Percentiles rank a stretch among this genome's conserved stretches.
Evolutionary conservation across 2,797 vertebrate genomes (phyloP).

Genomic region (Atherinosoma microstoma): DNA sequence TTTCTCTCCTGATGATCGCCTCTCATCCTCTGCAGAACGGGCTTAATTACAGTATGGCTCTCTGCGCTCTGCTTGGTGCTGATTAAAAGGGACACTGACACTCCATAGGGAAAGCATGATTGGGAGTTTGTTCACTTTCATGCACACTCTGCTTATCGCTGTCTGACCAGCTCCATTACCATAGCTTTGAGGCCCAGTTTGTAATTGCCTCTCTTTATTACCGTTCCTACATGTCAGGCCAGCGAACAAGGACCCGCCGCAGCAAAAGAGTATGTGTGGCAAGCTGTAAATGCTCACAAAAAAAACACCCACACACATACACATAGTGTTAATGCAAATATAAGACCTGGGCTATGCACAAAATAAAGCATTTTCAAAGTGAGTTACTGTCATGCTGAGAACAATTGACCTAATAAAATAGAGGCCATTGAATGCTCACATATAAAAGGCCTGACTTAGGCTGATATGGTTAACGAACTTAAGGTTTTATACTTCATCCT

Average conservation of each 20-base stretch:
- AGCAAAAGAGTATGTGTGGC: constrained; percentile 45
- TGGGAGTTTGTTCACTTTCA: constrained; percentile 77
- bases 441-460: constrained; percentile 27
- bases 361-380: constrained; percentile 46
- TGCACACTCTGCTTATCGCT: constrained; percentile 76
- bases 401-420: constrained; percentile 47
- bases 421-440: constrained; percentile 24
- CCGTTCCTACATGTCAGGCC: constrained; percentile 72
- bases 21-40: constrained; percentile 66
- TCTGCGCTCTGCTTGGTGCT: constrained; percentile 68
- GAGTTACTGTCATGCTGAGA: constrained; percentile 26
- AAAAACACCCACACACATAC: background rate
- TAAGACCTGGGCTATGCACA: constrained; percentile 18
- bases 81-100: constrained; percentile 79
- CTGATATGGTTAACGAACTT: constrained; percentile 26
- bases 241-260: constrained; percentile 61
- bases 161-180: constrained; percentile 77
- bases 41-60: constrained; percentile 75
- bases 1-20: constrained; percentile 69
- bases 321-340: constrained; percentile 31
- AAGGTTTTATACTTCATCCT: constrained; percentile 22
- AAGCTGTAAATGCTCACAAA: constrained; percentile 14
- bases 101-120: constrained; percentile 69
- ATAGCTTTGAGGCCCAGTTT: constrained; percentile 73
- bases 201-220: constrained; percentile 81